phyloP scores from a whole-genome alignment of 1,140 invertebrate species.

The Heterodera schachtii region DNA sequence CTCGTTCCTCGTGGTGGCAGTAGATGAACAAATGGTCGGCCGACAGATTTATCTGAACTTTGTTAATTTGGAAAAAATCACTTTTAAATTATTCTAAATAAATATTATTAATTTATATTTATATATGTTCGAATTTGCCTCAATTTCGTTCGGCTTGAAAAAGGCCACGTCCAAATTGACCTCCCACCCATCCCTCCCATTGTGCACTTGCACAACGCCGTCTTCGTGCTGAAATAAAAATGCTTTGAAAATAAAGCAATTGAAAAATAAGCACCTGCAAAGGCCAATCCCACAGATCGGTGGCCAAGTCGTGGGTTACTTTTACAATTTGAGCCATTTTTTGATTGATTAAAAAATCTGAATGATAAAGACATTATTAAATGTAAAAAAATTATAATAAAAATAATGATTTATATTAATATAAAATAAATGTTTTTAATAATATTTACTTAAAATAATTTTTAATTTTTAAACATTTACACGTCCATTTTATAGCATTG shows the following conservation, averaged over 20 bases:
- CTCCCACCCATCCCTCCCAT: conserved; percentile 59
- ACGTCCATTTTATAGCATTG: neutral
- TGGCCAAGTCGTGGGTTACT: conserved; percentile 20
- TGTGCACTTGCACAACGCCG: conserved; percentile 55
- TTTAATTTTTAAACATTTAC: neutral
- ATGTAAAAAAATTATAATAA: neutral
- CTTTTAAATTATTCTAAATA: neutral
- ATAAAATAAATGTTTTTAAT: neutral
- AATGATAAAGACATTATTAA: too few species aligned
- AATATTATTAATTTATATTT: neutral
- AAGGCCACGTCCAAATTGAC: conserved; percentile 60
- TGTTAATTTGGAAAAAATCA: neutral
- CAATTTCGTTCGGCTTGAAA: conserved; percentile 63
- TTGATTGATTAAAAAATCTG: neutral
- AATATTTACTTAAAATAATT: neutral
- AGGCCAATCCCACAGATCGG: conserved; percentile 29
- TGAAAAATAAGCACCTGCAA: neutral
- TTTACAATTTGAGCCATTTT: neutral
- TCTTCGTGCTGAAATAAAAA: conserved; percentile 12
- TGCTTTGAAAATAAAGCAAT: neutral
- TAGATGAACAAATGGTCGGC: conserved; percentile 59
- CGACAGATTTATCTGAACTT: conserved; percentile 55
- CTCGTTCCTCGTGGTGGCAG: conserved; percentile 60
- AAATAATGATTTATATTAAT: neutral
- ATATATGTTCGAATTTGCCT: conserved; percentile 34